phyloP scores from a whole-genome alignment of 1,140 invertebrate species.

The Zaprionus lachaisei region DNA sequence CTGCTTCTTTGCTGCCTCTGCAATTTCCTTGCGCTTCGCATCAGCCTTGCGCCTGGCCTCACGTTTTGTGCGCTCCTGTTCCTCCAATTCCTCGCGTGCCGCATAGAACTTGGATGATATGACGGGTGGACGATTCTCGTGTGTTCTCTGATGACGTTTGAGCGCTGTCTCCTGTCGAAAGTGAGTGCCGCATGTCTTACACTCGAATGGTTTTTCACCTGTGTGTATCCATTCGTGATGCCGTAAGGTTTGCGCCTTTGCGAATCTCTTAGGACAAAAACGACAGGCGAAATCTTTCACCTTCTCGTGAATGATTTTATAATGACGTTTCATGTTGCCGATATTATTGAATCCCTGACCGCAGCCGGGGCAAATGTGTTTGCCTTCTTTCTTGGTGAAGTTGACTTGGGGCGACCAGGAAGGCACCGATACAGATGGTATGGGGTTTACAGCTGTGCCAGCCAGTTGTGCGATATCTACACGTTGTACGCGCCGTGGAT shows the following conservation, averaged over 20 bases:
- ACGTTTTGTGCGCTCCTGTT: constrained; percentile 72
- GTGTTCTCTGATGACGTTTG: constrained; percentile 79
- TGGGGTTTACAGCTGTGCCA: constrained; percentile 77
- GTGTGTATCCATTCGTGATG: constrained; percentile 84
- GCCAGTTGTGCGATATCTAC: constrained; percentile 74
- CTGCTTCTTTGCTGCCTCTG: constrained; percentile 76
- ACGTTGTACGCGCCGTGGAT: constrained; percentile 74
- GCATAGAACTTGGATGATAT: constrained; percentile 77
- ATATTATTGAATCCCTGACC: constrained; percentile 80
- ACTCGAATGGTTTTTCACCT: constrained; percentile 85
- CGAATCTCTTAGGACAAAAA: constrained; percentile 76
- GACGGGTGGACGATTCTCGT: constrained; percentile 72
- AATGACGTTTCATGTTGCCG: constrained; percentile 80
- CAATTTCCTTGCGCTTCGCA: constrained; percentile 70
- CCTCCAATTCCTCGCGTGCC: constrained; percentile 73
- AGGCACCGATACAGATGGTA: constrained; percentile 74
- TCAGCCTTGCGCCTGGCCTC: constrained; percentile 71
- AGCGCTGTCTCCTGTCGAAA: constrained; percentile 79
- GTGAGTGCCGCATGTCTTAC: constrained; percentile 73
- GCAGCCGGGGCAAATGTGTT: constrained; percentile 78
- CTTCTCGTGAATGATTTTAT: constrained; percentile 81
- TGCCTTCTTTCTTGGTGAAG: constrained; percentile 81
- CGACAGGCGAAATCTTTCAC: constrained; percentile 81
- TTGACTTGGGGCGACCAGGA: constrained; percentile 80
- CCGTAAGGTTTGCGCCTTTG: constrained; percentile 79